Evolutionary conservation across 2,888 invertebrate species (phyloP).

Genomic region (Yponomeuta sedellus): DNA sequence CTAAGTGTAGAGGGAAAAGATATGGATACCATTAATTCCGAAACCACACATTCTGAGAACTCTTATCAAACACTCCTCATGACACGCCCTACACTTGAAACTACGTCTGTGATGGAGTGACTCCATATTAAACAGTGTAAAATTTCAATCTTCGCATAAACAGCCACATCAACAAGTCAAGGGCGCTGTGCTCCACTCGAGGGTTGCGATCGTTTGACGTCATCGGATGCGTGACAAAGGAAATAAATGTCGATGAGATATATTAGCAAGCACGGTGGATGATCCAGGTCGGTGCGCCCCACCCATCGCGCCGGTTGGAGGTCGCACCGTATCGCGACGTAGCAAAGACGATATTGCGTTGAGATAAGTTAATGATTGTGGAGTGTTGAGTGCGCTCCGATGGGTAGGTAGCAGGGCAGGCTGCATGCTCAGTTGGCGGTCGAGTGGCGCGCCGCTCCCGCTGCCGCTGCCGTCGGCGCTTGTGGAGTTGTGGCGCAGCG

Average conservation of each 20-base stretch:
- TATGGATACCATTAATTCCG: too few relatives aligned
- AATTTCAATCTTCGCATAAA: not conserved
- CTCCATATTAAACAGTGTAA: not conserved
- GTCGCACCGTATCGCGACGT: constrained; percentile 10
- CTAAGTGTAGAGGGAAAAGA: too few relatives aligned
- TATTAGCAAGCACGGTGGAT: constrained; percentile 49
- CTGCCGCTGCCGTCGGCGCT: constrained; percentile 15
- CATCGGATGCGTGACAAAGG: constrained; percentile 23
- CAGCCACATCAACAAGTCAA: not conserved
- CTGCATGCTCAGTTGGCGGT: constrained; percentile 10
- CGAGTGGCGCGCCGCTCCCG: constrained; percentile 15
- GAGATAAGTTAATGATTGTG: constrained; percentile 6
- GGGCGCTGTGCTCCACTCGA: not conserved
- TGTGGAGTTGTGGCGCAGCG: not conserved
- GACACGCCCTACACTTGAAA: too few relatives aligned
- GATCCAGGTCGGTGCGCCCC: constrained; percentile 63
- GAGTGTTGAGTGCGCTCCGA: constrained; percentile 14
- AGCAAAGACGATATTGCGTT: constrained; percentile 3
- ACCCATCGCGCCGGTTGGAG: constrained; percentile 39
- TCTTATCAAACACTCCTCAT: too few relatives aligned
- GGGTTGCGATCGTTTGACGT: constrained; percentile 18
- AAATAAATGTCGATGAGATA: constrained; percentile 23
- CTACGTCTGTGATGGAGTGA: not conserved
- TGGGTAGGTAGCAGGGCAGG: constrained; percentile 9
- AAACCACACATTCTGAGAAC: too few relatives aligned